These are phyloP conservation scores for Cheilosia pagana DNA, from an alignment of 2,888 invertebrate species.

Conservation along the genomic window DNA sequence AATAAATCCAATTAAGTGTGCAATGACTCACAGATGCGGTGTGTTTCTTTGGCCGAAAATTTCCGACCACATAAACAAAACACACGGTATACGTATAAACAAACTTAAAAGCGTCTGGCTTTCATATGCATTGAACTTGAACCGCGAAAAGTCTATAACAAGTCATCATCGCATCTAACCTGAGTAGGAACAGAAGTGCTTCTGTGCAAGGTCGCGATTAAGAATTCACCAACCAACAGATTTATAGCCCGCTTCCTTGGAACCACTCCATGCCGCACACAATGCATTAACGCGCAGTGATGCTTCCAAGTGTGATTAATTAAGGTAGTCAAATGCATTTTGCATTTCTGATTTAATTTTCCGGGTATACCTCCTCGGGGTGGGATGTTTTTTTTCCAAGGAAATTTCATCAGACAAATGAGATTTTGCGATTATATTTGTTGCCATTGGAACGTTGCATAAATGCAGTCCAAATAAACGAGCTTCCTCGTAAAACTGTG, in stretches of 20 bases:
- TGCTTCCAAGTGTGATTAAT: not conserved
- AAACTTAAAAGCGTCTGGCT: slow-evolving; percentile 1
- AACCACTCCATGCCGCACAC: not conserved
- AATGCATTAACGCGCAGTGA: not conserved
- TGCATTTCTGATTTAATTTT: not conserved
- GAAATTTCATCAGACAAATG: slow-evolving; percentile 2
- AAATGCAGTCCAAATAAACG: not conserved
- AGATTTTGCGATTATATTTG: not conserved
- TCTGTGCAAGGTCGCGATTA: slow-evolving; percentile 18
- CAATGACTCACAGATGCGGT: slow-evolving; percentile 24
- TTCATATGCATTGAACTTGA: slow-evolving; percentile 1
- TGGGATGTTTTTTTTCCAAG: slow-evolving; percentile 8
- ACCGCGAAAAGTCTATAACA: not conserved
- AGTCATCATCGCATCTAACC: not conserved
- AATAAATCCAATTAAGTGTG: slow-evolving; percentile 22
- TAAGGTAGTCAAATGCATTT: slow-evolving; percentile 8
- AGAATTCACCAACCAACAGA: not conserved
- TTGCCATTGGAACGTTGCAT: not conserved
- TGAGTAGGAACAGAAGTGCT: not conserved
- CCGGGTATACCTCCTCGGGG: not conserved
- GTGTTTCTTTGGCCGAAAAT: not conserved
- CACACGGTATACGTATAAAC: slow-evolving; percentile 12
- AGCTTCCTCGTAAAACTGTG: slow-evolving; percentile 20
- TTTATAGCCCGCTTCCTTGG: not conserved
- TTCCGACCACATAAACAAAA: not conserved